These are phyloP conservation scores for Micrasema minimum DNA, from an alignment of 1,140 invertebrate species.

Conservation along the genomic window DNA sequence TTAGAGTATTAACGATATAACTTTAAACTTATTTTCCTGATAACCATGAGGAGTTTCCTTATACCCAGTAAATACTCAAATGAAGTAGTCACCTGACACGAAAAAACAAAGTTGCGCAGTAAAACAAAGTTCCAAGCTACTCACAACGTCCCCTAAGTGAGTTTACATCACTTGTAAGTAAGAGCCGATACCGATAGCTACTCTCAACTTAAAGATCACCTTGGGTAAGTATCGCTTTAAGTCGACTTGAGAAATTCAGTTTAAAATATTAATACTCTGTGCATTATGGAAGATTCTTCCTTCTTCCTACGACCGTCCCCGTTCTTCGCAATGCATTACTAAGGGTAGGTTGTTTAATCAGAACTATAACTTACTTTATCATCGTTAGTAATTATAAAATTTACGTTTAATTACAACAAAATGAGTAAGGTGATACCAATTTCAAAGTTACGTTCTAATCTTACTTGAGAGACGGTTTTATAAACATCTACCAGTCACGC, in stretches of 20 bases:
- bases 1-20: too few relatives aligned
- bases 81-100: conserved; percentile 13
- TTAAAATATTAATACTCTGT: conserved; percentile 47
- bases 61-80: too few relatives aligned
- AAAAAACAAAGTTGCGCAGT: conserved; percentile 17
- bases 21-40: too few relatives aligned
- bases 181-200: conserved; percentile 41
- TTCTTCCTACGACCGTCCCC: not conserved
- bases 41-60: too few relatives aligned
- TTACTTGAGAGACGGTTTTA: too few relatives aligned
- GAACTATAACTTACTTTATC: too few relatives aligned
- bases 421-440: too few relatives aligned
- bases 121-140: conserved; percentile 31
- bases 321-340: conserved; percentile 16
- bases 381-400: too few relatives aligned
- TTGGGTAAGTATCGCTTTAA: conserved; percentile 20
- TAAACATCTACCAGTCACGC: too few relatives aligned
- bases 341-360: too few relatives aligned
- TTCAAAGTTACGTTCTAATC: too few relatives aligned
- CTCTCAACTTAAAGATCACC: conserved; percentile 9
- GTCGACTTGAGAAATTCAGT: conserved; percentile 38
- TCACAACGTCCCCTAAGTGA: conserved; percentile 31
- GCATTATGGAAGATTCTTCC: conserved; percentile 43
- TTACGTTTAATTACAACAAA: too few relatives aligned
- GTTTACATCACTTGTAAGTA: conserved; percentile 46